A percentile compares a stretch with the other conserved stretches of the same genome.
Conservation (phyloP, 1,140 invertebrate species). For the Aricia agestis region DNA sequence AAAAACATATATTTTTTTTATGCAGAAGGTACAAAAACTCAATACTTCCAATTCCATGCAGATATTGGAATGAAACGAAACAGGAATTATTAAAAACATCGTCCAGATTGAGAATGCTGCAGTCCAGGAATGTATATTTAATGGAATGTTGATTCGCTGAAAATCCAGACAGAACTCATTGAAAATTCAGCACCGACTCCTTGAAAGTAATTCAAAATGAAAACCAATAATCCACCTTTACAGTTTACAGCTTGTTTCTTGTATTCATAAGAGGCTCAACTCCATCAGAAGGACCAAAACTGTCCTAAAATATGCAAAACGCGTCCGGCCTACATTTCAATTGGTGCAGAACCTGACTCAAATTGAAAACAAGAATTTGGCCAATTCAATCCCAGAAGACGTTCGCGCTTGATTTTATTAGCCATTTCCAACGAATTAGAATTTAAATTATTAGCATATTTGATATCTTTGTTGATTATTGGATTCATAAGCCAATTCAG, state of each 20-base stretch:
- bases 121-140: neutral
- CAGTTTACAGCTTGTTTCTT: conserved; percentile 17
- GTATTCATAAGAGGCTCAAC: conserved; percentile 44
- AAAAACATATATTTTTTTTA: too few relatives aligned
- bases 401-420: conserved; percentile 7
- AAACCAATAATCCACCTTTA: conserved; percentile 17
- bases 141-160: neutral
- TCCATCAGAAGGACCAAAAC: conserved; percentile 48
- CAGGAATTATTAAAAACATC: neutral
- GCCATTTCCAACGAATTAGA: conserved; percentile 12
- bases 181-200: neutral
- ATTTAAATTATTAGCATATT: conserved; percentile 16
- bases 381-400: conserved; percentile 18
- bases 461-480: neutral
- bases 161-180: neutral
- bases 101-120: neutral
- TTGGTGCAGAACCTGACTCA: conserved; percentile 37
- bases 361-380: conserved; percentile 29
- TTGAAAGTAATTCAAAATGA: neutral
- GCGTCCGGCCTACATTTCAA: conserved; percentile 44
- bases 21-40: too few relatives aligned
- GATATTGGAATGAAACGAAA: too few relatives aligned
- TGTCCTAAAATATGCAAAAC: conserved; percentile 47
- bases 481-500: neutral
- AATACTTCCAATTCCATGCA: too few relatives aligned